Percentiles rank a stretch among this genome's conserved stretches.
Evolutionary conservation across 2,797 vertebrate species (phyloP).

Genomic region (Austrolebias charrua): DNA sequence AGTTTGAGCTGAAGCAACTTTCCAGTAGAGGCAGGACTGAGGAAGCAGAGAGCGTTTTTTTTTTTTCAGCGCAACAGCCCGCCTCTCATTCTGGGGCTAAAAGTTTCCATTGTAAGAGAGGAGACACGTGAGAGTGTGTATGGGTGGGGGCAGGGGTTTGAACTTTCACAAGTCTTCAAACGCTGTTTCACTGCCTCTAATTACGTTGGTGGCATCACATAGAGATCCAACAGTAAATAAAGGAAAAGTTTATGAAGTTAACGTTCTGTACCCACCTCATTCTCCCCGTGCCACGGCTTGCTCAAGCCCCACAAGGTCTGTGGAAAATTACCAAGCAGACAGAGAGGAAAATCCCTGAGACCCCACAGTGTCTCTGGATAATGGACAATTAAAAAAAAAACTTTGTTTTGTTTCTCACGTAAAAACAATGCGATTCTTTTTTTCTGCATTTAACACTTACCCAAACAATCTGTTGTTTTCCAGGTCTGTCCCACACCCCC

Average conservation of each 20-base stretch:
- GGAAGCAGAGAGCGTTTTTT: constrained; percentile 57
- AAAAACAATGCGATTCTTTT: background rate
- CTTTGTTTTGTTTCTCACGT: background rate
- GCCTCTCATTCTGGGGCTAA: constrained; percentile 76
- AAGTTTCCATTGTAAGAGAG: constrained; percentile 85
- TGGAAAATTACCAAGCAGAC: constrained; percentile 81
- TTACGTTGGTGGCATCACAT: constrained; percentile 8
- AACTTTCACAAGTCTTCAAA: constrained; percentile 63
- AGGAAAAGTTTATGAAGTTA: constrained; percentile 32
- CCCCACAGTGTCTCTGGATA: constrained; percentile 52
- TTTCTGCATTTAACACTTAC: background rate
- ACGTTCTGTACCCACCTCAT: constrained; percentile 34
- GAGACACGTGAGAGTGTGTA: constrained; percentile 69
- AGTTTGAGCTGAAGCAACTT: constrained; percentile 61
- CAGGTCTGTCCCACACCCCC: constrained; percentile 92
- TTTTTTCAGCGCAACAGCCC: constrained; percentile 41
- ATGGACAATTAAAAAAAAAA: constrained; percentile 27
- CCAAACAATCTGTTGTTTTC: constrained; percentile 20
- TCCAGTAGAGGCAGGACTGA: constrained; percentile 73
- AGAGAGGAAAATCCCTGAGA: constrained; percentile 70
- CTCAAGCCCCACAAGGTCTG: constrained; percentile 58
- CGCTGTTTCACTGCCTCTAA: constrained; percentile 15
- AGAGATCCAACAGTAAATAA: constrained; percentile 3
- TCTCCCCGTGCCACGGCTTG: constrained; percentile 63
- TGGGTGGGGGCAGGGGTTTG: constrained; percentile 62